phyloP scores from a whole-genome alignment of 2,113 vertebrate species.

The Epinephelus moara region DNA sequence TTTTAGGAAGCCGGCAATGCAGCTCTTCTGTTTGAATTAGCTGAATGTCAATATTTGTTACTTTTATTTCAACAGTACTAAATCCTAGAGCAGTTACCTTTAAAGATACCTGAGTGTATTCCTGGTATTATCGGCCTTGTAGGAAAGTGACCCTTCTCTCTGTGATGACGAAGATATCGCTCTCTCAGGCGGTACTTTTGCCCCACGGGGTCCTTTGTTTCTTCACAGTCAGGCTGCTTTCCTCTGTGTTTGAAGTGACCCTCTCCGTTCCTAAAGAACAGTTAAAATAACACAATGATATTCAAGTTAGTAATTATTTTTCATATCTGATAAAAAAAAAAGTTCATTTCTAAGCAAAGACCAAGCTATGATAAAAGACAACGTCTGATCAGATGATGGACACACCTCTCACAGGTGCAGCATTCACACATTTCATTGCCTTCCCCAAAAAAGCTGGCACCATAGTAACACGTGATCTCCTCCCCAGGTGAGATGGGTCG shows the following conservation, averaged over 20 bases:
- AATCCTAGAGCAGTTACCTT: conserved; percentile 48
- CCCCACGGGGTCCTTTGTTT: conserved; percentile 73
- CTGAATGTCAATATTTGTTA: neutral
- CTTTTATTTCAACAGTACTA: neutral
- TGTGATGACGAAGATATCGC: conserved; percentile 87
- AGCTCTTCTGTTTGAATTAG: neutral
- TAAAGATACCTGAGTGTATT: conserved; percentile 78
- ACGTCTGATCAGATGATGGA: neutral
- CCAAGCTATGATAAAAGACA: neutral
- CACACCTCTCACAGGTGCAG: conserved; percentile 94
- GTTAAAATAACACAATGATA: neutral
- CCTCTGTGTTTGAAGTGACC: conserved; percentile 87
- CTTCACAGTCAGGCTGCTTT: conserved; percentile 75
- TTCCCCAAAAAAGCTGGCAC: conserved; percentile 94
- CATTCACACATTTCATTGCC: conserved; percentile 96
- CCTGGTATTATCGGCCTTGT: conserved; percentile 64
- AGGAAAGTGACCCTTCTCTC: conserved; percentile 77
- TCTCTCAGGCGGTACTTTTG: conserved; percentile 92
- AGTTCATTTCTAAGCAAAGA: neutral
- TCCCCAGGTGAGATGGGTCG: conserved; percentile 92
- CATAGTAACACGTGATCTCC: conserved; percentile 96
- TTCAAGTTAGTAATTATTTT: neutral
- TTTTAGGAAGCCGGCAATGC: neutral
- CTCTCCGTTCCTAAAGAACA: conserved; percentile 87
- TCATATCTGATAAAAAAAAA: neutral